Evolutionary conservation across 2,888 invertebrate species (phyloP).

Genomic region (Andrena haemorrhoa): DNA sequence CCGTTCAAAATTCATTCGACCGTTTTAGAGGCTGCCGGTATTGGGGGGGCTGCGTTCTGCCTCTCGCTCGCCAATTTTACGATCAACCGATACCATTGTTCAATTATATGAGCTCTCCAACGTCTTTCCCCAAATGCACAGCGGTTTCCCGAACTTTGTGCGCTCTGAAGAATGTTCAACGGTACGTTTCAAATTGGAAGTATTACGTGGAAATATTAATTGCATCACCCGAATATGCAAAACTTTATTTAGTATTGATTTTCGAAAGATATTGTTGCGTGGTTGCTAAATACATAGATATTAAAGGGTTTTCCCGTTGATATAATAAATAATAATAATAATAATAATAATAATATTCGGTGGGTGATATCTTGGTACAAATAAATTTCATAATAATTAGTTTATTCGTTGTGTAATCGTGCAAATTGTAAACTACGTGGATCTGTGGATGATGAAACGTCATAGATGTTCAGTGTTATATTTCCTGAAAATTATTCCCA

Average conservation of each 20-base stretch:
- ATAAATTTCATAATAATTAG: not conserved
- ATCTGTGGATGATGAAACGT: too few relatives aligned
- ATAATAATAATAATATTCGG: too few relatives aligned
- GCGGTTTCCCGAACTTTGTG: not conserved
- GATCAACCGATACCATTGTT: not conserved
- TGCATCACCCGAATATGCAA: too few relatives aligned
- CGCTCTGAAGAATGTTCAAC: not conserved
- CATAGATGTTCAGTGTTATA: too few relatives aligned
- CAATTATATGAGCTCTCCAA: not conserved
- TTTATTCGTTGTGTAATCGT: too few relatives aligned
- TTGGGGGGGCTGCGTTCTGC: constrained; percentile 5
- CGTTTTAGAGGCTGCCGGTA: constrained; percentile 29
- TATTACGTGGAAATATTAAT: too few relatives aligned
- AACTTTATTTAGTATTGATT: too few relatives aligned
- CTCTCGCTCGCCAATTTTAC: constrained; percentile 20
- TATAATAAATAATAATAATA: too few relatives aligned
- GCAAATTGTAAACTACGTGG: too few relatives aligned
- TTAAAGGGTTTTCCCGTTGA: too few relatives aligned
- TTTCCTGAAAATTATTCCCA: not conserved
- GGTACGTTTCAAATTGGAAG: not conserved
- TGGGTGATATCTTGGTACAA: not conserved
- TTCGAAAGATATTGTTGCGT: not conserved
- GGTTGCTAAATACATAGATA: not conserved
- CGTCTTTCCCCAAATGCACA: not conserved
- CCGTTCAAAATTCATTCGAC: constrained; percentile 75